phyloP scores from a whole-genome alignment of 2,888 invertebrate species.

The Anodontia alba region DNA sequence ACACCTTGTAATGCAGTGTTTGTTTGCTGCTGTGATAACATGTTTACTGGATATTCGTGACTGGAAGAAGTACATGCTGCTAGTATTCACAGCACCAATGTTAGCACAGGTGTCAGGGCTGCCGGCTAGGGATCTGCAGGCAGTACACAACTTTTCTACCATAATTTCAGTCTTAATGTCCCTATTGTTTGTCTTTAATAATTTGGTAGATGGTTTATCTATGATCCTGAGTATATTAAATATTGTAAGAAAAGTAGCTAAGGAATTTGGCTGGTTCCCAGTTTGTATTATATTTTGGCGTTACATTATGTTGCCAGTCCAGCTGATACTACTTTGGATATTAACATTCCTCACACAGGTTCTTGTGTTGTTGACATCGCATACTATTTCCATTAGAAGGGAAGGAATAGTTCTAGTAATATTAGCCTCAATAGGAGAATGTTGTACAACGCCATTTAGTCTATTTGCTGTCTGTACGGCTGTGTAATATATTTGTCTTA shows the following conservation, averaged over 20 bases:
- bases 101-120: slow-evolving; percentile 85
- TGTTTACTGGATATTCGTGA: slow-evolving; percentile 84
- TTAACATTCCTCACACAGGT: slow-evolving; percentile 85
- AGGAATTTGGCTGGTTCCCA: slow-evolving; percentile 82
- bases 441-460: slow-evolving; percentile 86
- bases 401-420: slow-evolving; percentile 84
- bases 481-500: slow-evolving; percentile 85
- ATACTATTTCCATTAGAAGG: slow-evolving; percentile 75
- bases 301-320: slow-evolving; percentile 85
- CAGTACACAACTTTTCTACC: slow-evolving; percentile 85
- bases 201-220: slow-evolving; percentile 83
- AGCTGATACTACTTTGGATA: slow-evolving; percentile 86
- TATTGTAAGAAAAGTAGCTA: slow-evolving; percentile 72
- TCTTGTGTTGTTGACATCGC: slow-evolving; percentile 80
- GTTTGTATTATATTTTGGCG: slow-evolving; percentile 84
- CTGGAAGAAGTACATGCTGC: slow-evolving; percentile 82
- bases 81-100: slow-evolving; percentile 86
- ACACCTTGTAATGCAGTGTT: slow-evolving; percentile 82
- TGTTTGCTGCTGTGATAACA: slow-evolving; percentile 82
- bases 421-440: slow-evolving; percentile 84
- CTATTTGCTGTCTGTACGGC: slow-evolving; percentile 86
- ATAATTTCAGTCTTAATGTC: slow-evolving; percentile 84
- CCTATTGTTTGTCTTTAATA: slow-evolving; percentile 84
- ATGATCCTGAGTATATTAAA: slow-evolving; percentile 77
- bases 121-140: slow-evolving; percentile 82